phyloP scores from a whole-genome alignment of 2,888 invertebrate genomes.

The Busseola fusca region DNA sequence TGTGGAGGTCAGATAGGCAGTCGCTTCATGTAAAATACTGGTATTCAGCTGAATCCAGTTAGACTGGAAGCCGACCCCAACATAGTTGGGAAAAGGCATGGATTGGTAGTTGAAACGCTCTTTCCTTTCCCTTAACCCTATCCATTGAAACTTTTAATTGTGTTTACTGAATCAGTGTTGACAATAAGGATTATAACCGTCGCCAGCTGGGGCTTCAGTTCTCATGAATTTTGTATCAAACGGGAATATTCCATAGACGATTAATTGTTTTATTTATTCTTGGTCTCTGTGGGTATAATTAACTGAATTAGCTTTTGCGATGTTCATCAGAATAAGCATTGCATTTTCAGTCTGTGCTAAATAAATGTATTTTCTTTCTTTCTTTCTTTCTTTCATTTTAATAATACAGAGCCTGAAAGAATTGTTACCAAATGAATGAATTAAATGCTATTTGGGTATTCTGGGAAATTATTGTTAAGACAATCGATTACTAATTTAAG shows the following conservation, averaged over 20 bases:
- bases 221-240: slow-evolving; percentile 42
- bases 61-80: no score
- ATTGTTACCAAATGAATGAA: not conserved
- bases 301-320: not conserved
- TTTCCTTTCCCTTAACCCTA: slow-evolving; percentile 12
- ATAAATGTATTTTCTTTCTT: no score
- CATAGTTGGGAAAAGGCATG: no score
- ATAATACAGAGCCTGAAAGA: not conserved
- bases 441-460: no score
- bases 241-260: not conserved
- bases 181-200: slow-evolving; percentile 59
- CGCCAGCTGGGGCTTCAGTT: slow-evolving; percentile 6
- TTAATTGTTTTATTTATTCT: slow-evolving; percentile 3
- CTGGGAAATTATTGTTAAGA: no score
- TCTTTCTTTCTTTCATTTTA: no score
- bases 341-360: no score
- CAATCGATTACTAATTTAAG: no score
- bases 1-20: no score
- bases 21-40: no score
- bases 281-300: not conserved
- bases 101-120: slow-evolving; percentile 11
- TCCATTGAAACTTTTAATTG: slow-evolving; percentile 58
- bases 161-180: slow-evolving; percentile 60
- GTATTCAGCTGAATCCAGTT: no score
- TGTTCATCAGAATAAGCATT: not conserved